Percentiles rank a stretch among this genome's conserved stretches.
phyloP scores from a whole-genome alignment of 2,797 vertebrate genomes.

The Acrossocheilus wenchowensis region DNA sequence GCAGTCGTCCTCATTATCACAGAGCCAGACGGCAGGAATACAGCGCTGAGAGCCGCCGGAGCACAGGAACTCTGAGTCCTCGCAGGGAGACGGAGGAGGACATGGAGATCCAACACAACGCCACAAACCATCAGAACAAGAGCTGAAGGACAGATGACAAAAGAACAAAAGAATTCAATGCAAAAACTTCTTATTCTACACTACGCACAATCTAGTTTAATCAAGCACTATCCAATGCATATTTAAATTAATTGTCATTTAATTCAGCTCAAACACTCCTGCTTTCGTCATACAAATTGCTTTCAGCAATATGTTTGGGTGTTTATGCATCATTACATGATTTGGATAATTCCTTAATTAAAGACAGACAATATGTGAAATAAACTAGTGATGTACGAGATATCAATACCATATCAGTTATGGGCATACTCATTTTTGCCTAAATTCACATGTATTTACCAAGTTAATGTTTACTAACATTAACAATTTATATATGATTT shows the following conservation, averaged over 20 bases:
- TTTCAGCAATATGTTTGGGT: background rate
- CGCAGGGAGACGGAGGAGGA: slow-evolving; percentile 68
- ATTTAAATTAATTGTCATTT: too few species aligned
- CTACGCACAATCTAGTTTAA: too few species aligned
- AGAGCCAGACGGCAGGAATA: slow-evolving; percentile 85
- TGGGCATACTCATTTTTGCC: too few species aligned
- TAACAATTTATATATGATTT: too few species aligned
- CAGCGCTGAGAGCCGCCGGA: slow-evolving; percentile 75
- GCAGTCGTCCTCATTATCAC: slow-evolving; percentile 92
- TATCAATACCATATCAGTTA: too few species aligned
- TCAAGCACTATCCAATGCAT: too few species aligned
- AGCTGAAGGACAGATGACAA: slow-evolving; percentile 69
- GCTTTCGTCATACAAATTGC: too few species aligned
- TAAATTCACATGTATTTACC: background rate
- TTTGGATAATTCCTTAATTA: background rate
- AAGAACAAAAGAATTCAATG: too few species aligned
- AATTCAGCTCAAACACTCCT: too few species aligned
- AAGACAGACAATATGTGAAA: background rate
- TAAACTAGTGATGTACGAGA: background rate
- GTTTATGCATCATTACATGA: background rate
- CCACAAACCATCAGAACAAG: slow-evolving; percentile 83
- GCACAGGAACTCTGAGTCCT: slow-evolving; percentile 82
- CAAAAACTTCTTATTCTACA: too few species aligned
- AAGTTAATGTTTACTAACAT: background rate
- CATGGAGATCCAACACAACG: slow-evolving; percentile 76